phyloP scores from a whole-genome alignment of 2,113 vertebrate genomes.

The Apteryx owenii region DNA sequence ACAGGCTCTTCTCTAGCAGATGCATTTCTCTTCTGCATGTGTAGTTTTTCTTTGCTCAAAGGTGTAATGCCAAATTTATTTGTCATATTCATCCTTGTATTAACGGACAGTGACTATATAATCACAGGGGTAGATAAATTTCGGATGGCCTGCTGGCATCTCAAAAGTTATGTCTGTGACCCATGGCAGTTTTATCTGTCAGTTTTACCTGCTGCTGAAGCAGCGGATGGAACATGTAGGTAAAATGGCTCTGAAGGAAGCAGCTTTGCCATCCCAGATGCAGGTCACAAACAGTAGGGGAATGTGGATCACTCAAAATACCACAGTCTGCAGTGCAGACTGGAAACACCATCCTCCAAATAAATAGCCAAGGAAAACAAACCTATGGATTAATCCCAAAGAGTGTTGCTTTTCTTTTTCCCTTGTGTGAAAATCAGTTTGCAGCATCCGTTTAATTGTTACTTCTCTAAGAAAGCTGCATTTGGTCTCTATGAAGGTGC shows the following conservation, averaged over 20 bases:
- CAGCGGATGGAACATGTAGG: neutral
- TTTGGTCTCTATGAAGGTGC: neutral
- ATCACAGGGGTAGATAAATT: neutral
- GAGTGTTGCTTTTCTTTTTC: neutral
- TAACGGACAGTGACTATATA: neutral
- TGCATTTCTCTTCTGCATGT: neutral
- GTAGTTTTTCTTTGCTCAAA: neutral
- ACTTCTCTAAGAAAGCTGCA: neutral
- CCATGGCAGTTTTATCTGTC: neutral
- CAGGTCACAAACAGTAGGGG: neutral
- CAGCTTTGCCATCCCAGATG: neutral
- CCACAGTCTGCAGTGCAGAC: neutral
- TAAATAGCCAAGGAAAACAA: neutral
- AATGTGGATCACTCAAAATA: neutral
- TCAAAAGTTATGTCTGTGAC: neutral
- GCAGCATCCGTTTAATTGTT: accelerated
- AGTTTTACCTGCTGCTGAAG: neutral
- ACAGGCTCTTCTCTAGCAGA: neutral
- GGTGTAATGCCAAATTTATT: neutral
- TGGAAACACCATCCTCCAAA: neutral
- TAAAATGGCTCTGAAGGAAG: neutral
- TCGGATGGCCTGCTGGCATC: neutral
- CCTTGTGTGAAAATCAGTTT: neutral
- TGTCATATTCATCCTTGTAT: neutral
- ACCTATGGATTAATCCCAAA: neutral